These are phyloP conservation scores for Bellardia pandia DNA, from an alignment of 2,888 invertebrate species.

Conservation along the genomic window DNA sequence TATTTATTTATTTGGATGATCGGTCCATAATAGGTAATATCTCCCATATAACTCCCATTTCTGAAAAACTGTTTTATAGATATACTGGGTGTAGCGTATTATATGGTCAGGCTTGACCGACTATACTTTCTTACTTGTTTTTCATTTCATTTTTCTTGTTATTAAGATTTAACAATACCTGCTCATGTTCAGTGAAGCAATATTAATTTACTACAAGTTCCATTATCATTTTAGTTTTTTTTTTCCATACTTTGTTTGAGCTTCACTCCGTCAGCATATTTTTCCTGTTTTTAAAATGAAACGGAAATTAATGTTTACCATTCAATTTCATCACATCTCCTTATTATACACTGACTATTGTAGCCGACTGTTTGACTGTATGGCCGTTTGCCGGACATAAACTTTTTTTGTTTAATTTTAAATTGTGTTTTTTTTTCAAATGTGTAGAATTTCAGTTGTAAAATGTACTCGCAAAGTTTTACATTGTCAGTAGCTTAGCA, in stretches of 20 bases:
- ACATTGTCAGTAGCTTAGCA: not conserved
- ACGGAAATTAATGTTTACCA: slow-evolving; percentile 80
- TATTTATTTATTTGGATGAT: no score
- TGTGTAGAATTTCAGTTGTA: not conserved
- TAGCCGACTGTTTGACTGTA: not conserved
- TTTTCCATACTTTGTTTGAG: not conserved
- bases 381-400: slow-evolving; percentile 10
- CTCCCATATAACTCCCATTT: no score
- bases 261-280: not conserved
- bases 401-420: no score
- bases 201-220: slow-evolving; percentile 27
- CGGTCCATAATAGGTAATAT: no score
- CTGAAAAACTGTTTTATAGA: no score
- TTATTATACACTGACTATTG: not conserved
- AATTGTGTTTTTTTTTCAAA: not conserved
- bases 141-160: not conserved
- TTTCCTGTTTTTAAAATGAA: slow-evolving; percentile 23
- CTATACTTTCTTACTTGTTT: no score
- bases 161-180: slow-evolving; percentile 30
- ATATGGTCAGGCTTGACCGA: no score
- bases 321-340: slow-evolving; percentile 79
- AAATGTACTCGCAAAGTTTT: not conserved
- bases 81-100: no score
- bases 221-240: slow-evolving; percentile 1
- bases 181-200: not conserved